A percentile compares a stretch with the other conserved stretches of the same genome.
These are phyloP conservation scores for Mastomys natalensis DNA, from an alignment of 2,113 vertebrate species.

Conservation along the genomic window DNA sequence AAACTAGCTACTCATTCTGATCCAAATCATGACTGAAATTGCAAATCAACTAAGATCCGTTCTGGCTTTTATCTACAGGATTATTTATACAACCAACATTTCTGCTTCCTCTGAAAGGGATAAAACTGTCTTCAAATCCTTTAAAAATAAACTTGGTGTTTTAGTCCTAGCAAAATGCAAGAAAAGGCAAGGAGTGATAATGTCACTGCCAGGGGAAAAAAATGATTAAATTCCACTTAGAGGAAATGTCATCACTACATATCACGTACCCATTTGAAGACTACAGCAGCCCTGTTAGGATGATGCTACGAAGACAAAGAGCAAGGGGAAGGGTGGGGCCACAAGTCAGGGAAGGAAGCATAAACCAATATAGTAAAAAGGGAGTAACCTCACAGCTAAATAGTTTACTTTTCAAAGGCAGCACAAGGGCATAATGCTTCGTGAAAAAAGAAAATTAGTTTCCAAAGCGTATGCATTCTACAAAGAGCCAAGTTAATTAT, in stretches of 20 bases:
- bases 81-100: not conserved
- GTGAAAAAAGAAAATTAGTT: slow-evolving; percentile 89
- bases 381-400: slow-evolving; percentile 79
- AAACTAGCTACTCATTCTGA: not conserved
- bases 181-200: slow-evolving; percentile 18
- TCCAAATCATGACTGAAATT: slow-evolving; percentile 55
- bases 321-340: not conserved
- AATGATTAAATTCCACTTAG: slow-evolving; percentile 30
- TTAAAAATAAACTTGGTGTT: slow-evolving; percentile 54
- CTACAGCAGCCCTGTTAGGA: slow-evolving; percentile 27
- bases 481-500: slow-evolving; percentile 91
- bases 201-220: not conserved
- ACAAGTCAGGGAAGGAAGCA: slow-evolving; percentile 50
- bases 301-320: slow-evolving; percentile 31
- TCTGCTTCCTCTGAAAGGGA: not conserved
- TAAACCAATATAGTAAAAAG: slow-evolving; percentile 67
- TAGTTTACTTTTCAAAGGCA: slow-evolving; percentile 91
- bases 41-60: slow-evolving; percentile 43
- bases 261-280: slow-evolving; percentile 22
- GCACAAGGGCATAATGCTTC: slow-evolving; percentile 90
- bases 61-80: slow-evolving; percentile 50
- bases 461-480: slow-evolving; percentile 86
- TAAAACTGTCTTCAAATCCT: not conserved
- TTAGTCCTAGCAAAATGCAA: slow-evolving; percentile 5
- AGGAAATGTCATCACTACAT: slow-evolving; percentile 34